These are phyloP conservation scores for Chondrosia reniformis DNA, from an alignment of 37 sponge, comb jelly and placozoan species.

Conservation along the genomic window DNA sequence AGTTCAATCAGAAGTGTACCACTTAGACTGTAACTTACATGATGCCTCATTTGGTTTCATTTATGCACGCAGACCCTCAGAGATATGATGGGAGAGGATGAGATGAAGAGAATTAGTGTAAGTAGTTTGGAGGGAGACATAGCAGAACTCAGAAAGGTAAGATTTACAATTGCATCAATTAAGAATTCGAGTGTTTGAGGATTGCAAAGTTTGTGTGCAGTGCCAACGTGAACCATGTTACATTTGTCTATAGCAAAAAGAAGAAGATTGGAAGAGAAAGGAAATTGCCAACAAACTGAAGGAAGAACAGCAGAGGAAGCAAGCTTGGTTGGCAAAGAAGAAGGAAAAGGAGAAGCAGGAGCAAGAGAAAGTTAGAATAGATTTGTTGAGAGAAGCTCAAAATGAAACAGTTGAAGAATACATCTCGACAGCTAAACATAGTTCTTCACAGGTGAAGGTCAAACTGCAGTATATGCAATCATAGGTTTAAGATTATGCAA, in stretches of 20 bases:
- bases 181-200: no score
- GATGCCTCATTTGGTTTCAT: neutral
- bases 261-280: constrained; percentile 12
- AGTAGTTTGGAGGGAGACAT: neutral
- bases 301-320: neutral
- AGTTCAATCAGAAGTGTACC: no score
- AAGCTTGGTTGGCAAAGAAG: constrained; percentile 11
- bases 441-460: neutral
- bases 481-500: no score
- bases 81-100: constrained; percentile 23
- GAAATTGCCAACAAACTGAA: neutral
- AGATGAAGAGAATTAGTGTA: neutral
- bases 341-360: constrained; percentile 15
- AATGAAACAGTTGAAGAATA: constrained; percentile 5
- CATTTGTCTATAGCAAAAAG: neutral
- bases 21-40: no score
- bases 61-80: neutral
- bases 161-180: neutral
- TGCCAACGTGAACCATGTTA: neutral
- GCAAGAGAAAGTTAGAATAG: neutral
- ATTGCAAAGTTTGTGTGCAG: no score
- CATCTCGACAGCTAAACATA: neutral
- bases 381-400: neutral
- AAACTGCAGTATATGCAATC: no score
- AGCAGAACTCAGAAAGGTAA: neutral